phyloP scores from a whole-genome alignment of 2,113 vertebrate species.

The Sinocyclocheilus rhinocerous region DNA sequence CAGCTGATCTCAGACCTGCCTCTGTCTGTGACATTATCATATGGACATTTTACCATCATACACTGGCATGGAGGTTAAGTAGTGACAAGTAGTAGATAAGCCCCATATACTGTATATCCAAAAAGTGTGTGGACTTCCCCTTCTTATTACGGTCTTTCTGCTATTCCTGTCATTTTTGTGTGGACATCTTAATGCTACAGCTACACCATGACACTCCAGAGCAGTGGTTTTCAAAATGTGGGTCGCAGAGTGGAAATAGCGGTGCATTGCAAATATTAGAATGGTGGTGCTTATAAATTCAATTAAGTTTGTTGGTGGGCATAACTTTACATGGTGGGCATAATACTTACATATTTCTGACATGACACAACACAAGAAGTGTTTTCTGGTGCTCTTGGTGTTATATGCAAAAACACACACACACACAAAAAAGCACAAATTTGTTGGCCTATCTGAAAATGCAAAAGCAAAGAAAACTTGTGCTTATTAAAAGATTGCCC shows the following conservation, averaged over 20 bases:
- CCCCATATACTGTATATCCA: neutral
- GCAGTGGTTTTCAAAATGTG: neutral
- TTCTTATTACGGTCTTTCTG: neutral
- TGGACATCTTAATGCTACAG: too few species aligned
- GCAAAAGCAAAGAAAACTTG: too few species aligned
- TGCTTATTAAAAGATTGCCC: too few species aligned
- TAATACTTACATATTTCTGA: neutral
- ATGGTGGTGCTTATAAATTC: neutral
- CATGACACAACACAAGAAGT: neutral
- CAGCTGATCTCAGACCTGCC: slow-evolving; percentile 71
- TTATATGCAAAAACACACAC: neutral
- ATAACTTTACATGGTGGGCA: neutral
- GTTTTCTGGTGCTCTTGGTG: neutral
- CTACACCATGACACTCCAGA: neutral
- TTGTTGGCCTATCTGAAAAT: neutral
- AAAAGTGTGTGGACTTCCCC: neutral
- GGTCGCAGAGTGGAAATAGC: neutral
- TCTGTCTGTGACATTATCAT: slow-evolving; percentile 37
- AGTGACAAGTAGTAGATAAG: neutral
- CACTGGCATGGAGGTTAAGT: neutral
- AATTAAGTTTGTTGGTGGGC: neutral
- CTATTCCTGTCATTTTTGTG: neutral
- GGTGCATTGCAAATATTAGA: neutral
- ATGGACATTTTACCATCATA: slow-evolving; percentile 54
- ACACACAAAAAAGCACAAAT: too few species aligned